phyloP scores from a whole-genome alignment of 2,888 invertebrate genomes.

The Catocala nupta region DNA sequence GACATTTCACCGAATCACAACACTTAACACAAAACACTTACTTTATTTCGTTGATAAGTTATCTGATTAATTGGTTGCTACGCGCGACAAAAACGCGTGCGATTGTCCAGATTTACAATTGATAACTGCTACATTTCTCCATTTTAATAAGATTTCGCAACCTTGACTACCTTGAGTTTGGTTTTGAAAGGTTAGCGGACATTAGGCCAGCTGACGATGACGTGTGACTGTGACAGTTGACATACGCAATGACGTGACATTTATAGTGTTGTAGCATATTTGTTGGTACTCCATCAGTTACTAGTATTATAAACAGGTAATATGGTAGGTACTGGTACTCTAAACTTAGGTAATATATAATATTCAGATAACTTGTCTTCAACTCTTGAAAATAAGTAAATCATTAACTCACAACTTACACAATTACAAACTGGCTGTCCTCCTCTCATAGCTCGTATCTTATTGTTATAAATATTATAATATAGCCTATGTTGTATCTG shows the following conservation, averaged over 20 bases:
- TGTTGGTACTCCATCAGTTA: no score
- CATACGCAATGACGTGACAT: not conserved
- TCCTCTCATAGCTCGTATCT: no score
- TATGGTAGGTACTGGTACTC: no score
- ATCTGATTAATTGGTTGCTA: constrained; percentile 36
- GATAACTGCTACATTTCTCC: constrained; percentile 78
- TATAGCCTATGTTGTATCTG: no score
- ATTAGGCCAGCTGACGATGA: constrained; percentile 68
- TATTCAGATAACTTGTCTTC: no score
- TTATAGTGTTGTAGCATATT: not conserved
- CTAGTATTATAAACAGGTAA: no score
- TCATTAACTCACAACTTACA: no score
- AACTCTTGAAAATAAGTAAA: no score
- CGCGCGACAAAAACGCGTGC: constrained; percentile 50
- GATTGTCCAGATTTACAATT: constrained; percentile 57
- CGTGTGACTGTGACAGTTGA: constrained; percentile 67
- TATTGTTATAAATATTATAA: no score
- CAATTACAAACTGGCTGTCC: no score
- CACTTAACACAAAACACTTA: constrained; percentile 1
- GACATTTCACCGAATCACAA: constrained; percentile 62
- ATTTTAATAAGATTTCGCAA: constrained; percentile 60
- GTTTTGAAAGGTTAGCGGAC: constrained; percentile 70
- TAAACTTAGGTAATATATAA: no score
- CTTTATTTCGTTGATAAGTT: constrained; percentile 54
- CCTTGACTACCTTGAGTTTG: constrained; percentile 53